Percentiles rank a stretch among this genome's conserved stretches.
Conservation (phyloP, 2,113 vertebrate genomes). For the Acanthisitta chloris region DNA sequence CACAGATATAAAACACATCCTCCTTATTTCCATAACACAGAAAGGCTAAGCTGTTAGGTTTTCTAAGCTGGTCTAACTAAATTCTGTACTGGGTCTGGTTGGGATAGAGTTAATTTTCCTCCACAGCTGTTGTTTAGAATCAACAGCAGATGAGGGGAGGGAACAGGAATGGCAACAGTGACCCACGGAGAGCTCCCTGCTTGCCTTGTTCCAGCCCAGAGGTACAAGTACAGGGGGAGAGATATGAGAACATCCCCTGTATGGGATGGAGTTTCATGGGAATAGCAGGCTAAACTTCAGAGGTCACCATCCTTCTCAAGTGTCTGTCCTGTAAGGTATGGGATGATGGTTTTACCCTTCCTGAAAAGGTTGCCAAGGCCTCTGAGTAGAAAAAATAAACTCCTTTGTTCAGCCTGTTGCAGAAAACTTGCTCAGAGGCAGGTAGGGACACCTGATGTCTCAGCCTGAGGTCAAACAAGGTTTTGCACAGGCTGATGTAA, state of each 20-base stretch:
- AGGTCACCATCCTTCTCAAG: background rate
- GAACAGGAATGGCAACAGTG: background rate
- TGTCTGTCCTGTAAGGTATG: background rate
- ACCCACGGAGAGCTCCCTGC: background rate
- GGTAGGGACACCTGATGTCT: accelerated
- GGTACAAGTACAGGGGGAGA: background rate
- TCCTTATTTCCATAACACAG: background rate
- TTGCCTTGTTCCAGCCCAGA: background rate
- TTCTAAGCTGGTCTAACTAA: background rate
- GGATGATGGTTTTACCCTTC: background rate
- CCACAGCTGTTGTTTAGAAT: accelerated
- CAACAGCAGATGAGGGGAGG: background rate
- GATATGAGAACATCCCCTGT: background rate
- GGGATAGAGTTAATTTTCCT: background rate
- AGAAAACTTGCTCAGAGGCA: background rate
- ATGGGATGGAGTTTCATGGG: background rate
- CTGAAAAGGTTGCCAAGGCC: background rate
- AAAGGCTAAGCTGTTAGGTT: background rate
- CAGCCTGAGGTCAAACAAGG: background rate
- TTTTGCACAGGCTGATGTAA: background rate
- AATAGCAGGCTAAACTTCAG: background rate
- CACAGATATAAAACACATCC: background rate
- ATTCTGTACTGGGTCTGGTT: background rate
- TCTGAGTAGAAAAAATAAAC: background rate
- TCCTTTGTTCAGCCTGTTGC: background rate